A percentile compares a stretch with the other conserved stretches of the same genome.
Evolutionary conservation across 2,113 vertebrate species (phyloP).

Genomic region (Brachionichthys hirsutus): DNA sequence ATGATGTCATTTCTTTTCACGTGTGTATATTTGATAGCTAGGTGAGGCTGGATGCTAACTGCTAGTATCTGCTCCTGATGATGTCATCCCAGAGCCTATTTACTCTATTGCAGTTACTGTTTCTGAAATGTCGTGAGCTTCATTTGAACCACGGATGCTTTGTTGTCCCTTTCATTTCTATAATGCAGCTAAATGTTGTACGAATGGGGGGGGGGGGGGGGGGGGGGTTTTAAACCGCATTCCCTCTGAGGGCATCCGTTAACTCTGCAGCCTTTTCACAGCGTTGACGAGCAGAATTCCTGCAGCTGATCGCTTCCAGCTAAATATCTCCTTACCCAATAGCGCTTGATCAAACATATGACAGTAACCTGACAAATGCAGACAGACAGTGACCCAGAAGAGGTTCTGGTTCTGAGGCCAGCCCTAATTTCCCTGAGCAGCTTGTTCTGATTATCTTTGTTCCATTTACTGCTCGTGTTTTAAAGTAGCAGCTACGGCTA

Average conservation of each 20-base stretch:
- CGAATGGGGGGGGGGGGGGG: no score
- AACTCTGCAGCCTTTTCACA: no score
- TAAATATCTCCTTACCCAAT: no score
- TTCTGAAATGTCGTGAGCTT: conserved; percentile 34
- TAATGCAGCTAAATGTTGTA: conserved; percentile 46
- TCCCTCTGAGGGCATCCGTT: no score
- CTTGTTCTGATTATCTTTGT: no score
- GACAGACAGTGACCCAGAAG: conserved; percentile 2
- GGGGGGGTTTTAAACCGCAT: no score
- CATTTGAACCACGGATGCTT: conserved; percentile 39
- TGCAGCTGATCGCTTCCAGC: no score
- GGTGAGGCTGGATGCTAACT: conserved; percentile 11
- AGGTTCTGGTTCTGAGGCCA: background rate
- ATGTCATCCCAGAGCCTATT: conserved; percentile 70
- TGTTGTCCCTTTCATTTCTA: conserved; percentile 43
- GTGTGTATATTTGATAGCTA: conserved; percentile 8
- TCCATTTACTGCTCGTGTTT: conserved; percentile 3
- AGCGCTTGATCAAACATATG: background rate
- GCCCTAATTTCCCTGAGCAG: conserved; percentile 17
- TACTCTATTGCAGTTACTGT: conserved; percentile 59
- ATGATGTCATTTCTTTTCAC: conserved; percentile 55
- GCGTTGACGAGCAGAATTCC: no score
- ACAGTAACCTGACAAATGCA: no score
- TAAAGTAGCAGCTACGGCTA: conserved; percentile 1
- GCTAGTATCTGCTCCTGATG: conserved; percentile 46